Base-by-base conservation (phyloP, 2,113 vertebrate species). In the Menidia beryllina region DNA sequence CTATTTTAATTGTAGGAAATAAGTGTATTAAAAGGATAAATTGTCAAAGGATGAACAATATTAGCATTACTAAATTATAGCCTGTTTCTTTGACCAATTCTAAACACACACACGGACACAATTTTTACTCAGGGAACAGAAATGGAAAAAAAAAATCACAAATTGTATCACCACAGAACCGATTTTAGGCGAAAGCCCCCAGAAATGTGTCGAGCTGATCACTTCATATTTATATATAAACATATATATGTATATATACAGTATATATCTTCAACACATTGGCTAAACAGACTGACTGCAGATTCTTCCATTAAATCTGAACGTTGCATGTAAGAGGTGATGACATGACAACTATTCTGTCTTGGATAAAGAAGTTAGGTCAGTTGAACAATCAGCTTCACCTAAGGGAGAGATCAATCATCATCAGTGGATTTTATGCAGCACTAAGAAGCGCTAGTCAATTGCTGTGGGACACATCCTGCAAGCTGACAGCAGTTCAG, bases 361-460 rank as follows among this genome's bases (percentile, higher is more conserved):
- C 49, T 63, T 52, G 36, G 30, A 27, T 56, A 43, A 67, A 56
- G 45, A 76, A 34, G 30, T 52, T 34, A 62, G 66, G 52, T 51
- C 58, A 79, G 34, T 23, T 25, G 38, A 65, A 43, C 43, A 53
- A 74, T 62, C 39, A 39, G 57, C 47, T 25, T 51, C 55, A 72
- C 60, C 60, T 52, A 70, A 4, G 68, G 69, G 64, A 54, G 38
- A 6, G 27, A 45, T 54, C 62, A 69, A 82, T 78, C 82, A 75
- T 75, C 47, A 71, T 57, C 54, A 55, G 47, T 19, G 34, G 25
- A 61, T 43, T 70, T 54, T 49, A 52, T 30, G 48, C 43, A 59
- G 41, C 36, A 51, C 30, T 34, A 24, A 68, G 20, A 59, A 59
- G 49, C 62, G 47, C 3, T 69, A 23, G 55, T 58, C 34, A 43